A percentile compares a stretch with the other conserved stretches of the same genome.
phyloP scores from a whole-genome alignment of 2,888 invertebrate genomes.

The Craniophora ligustri region DNA sequence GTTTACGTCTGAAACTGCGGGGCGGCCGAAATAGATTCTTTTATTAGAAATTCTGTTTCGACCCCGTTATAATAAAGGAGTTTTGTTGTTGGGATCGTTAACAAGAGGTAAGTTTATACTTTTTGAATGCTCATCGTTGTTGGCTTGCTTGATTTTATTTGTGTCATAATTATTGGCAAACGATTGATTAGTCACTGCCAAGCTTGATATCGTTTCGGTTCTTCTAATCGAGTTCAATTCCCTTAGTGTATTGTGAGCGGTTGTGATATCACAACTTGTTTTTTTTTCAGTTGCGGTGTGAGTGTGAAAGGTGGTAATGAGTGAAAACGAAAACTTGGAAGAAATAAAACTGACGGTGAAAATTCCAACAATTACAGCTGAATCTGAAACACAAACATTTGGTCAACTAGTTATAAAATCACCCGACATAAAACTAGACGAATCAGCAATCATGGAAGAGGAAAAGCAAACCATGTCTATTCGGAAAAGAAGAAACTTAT shows the following conservation, averaged over 20 bases:
- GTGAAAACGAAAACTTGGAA: constrained; percentile 64
- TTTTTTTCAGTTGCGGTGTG: constrained; percentile 68
- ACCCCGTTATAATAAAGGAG: constrained; percentile 74
- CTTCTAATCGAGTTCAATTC: constrained; percentile 62
- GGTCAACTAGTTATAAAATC: constrained; percentile 67
- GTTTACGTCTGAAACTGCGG: constrained; percentile 71
- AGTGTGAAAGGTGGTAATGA: constrained; percentile 68
- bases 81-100: constrained; percentile 66
- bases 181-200: constrained; percentile 71
- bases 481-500: constrained; percentile 89
- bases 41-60: constrained; percentile 78
- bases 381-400: constrained; percentile 75
- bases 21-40: constrained; percentile 83
- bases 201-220: constrained; percentile 57
- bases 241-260: constrained; percentile 61
- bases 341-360: constrained; percentile 62
- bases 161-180: constrained; percentile 78
- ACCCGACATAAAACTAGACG: constrained; percentile 61
- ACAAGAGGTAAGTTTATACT: constrained; percentile 77
- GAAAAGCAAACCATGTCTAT: constrained; percentile 85
- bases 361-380: constrained; percentile 74
- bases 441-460: constrained; percentile 72
- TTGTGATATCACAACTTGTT: constrained; percentile 64
- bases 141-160: constrained; percentile 66
- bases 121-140: constrained; percentile 61